Percentiles rank a stretch among this genome's conserved stretches.
These are phyloP conservation scores for Hapalemur alaotrensis DNA, from an alignment of 2,797 vertebrate species.

Conservation along the genomic window DNA sequence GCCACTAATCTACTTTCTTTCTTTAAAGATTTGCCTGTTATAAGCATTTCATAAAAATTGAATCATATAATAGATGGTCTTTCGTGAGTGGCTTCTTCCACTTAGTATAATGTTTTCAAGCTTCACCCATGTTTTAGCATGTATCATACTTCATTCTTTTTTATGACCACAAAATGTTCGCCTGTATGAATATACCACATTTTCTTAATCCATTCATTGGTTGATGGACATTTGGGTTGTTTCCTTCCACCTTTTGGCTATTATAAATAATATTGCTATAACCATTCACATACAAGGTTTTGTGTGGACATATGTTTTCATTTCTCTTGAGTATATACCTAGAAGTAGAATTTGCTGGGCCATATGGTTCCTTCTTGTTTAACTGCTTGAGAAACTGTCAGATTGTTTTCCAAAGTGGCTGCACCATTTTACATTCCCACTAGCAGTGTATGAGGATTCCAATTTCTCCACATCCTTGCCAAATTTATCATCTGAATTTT, in stretches of 20 bases:
- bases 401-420: background rate
- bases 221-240: background rate
- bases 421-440: background rate
- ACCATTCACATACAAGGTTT: background rate
- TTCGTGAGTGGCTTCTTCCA: background rate
- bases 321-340: background rate
- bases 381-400: background rate
- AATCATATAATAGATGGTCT: background rate
- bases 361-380: background rate
- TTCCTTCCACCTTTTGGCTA: background rate
- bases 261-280: background rate
- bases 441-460: background rate
- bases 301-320: background rate
- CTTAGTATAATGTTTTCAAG: background rate
- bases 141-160: background rate
- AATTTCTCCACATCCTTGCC: background rate
- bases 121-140: background rate
- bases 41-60: background rate
- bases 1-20: background rate
- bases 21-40: background rate
- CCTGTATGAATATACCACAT: background rate
- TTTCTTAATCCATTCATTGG: background rate
- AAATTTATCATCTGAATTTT: background rate
- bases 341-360: background rate
- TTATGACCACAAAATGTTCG: background rate